phyloP scores from a whole-genome alignment of 2,797 vertebrate genomes.

The Hephaestus fuliginosus region DNA sequence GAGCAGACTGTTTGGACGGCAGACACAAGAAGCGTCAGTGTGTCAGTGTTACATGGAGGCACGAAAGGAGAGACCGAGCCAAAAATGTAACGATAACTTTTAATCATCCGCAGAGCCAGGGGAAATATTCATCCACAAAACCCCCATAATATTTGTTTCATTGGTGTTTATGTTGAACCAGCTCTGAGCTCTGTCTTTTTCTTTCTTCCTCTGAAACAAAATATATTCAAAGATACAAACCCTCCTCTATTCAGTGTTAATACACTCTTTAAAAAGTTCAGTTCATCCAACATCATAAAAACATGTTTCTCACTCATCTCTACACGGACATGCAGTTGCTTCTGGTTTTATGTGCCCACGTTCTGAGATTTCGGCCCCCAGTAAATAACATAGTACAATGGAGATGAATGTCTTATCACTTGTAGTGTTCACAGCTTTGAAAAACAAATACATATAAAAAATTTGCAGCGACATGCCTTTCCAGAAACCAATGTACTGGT shows the following conservation, averaged over 20 bases:
- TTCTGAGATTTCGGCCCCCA: too few relatives aligned
- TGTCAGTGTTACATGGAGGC: background rate
- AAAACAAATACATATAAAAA: background rate
- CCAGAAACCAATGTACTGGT: too few relatives aligned
- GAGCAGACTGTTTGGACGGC: slow-evolving; percentile 11
- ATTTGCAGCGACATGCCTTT: background rate
- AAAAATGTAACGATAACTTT: slow-evolving; percentile 8
- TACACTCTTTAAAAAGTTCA: background rate
- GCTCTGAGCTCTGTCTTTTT: background rate
- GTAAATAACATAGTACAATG: too few relatives aligned
- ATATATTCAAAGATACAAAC: background rate
- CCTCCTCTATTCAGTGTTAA: background rate
- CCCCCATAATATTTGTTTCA: background rate
- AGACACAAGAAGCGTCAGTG: slow-evolving; percentile 9
- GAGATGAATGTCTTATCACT: background rate
- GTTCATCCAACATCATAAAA: background rate
- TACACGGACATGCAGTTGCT: too few relatives aligned
- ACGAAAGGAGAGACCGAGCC: background rate
- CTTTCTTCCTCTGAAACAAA: background rate
- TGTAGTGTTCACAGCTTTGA: background rate
- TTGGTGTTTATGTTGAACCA: background rate
- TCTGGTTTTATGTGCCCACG: too few relatives aligned
- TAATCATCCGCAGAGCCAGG: slow-evolving; percentile 10
- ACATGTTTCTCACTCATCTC: background rate
- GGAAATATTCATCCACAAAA: slow-evolving; percentile 25